Percentiles rank a stretch among this genome's conserved stretches.
Evolutionary conservation across 1,140 invertebrate species (phyloP).

Genomic region (Chlorops oryzae): DNA sequence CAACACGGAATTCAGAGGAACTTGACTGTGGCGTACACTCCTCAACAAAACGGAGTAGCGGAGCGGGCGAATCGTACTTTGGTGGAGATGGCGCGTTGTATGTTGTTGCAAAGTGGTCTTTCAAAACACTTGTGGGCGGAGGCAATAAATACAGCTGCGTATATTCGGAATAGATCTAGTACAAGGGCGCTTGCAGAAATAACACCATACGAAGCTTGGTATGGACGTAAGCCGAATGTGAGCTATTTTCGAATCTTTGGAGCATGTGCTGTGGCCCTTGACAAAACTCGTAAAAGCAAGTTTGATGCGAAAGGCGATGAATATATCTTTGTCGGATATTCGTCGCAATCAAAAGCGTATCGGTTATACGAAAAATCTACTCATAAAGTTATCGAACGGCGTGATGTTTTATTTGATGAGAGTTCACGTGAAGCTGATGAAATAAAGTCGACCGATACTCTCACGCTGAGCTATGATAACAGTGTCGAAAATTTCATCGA

Average conservation of each 20-base stretch:
- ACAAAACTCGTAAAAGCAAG: constrained; percentile 1
- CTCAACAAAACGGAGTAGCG: constrained; percentile 39
- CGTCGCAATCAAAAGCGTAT: no score
- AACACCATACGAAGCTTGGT: constrained; percentile 39
- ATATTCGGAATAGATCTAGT: constrained; percentile 20
- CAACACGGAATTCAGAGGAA: constrained; percentile 24
- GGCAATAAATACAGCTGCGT: constrained; percentile 30
- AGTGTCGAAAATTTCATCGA: no score
- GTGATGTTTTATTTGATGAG: no score
- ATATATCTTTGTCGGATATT: no score
- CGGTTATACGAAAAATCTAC: no score
- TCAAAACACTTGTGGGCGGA: constrained; percentile 38
- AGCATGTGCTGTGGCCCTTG: constrained; percentile 15
- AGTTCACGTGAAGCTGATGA: no score
- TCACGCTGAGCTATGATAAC: no score
- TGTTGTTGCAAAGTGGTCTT: constrained; percentile 36
- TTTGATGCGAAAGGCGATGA: constrained; percentile 3
- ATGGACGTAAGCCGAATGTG: constrained; percentile 24
- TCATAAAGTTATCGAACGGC: no score
- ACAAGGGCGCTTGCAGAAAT: constrained; percentile 20
- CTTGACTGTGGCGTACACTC: constrained; percentile 27
- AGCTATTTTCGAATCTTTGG: constrained; percentile 28
- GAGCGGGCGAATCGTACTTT: constrained; percentile 35
- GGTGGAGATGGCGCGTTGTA: constrained; percentile 30
- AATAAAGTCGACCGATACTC: no score